Conservation (phyloP, 2,113 vertebrate species). For the Psilopogon haemacephalus region DNA sequence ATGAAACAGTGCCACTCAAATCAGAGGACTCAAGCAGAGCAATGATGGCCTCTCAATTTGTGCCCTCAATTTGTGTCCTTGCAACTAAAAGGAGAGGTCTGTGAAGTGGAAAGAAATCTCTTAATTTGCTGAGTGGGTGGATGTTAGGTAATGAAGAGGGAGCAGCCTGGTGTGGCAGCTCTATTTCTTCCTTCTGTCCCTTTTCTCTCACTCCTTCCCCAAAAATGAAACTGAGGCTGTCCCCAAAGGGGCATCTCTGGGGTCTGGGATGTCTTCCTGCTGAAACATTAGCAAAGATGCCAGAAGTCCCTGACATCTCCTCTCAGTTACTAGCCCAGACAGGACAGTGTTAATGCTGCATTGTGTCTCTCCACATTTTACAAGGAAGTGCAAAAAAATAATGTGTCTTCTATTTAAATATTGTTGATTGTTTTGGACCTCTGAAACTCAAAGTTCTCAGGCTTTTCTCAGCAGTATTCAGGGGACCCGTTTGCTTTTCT, state of each 20-base stretch:
- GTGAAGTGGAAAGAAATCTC: neutral
- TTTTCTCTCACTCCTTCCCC: neutral
- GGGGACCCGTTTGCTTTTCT: neutral
- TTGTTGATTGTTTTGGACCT: neutral
- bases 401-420: neutral
- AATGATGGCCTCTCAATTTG: neutral
- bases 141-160: too few relatives aligned
- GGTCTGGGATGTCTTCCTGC: neutral
- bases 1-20: neutral
- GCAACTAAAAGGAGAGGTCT: neutral
- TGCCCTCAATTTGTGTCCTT: neutral
- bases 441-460: neutral
- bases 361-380: neutral
- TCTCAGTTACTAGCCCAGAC: neutral
- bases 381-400: neutral
- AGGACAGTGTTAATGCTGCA: neutral
- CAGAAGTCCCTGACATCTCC: fast-evolving
- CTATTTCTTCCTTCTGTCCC: neutral
- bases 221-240: neutral
- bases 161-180: neutral
- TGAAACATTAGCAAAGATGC: neutral
- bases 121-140: too few relatives aligned
- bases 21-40: fast-evolving
- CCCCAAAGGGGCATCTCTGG: neutral
- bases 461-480: neutral